Evolutionary conservation across 2,797 vertebrate genomes (phyloP).

Genomic region (Leucoraja ocellata): DNA sequence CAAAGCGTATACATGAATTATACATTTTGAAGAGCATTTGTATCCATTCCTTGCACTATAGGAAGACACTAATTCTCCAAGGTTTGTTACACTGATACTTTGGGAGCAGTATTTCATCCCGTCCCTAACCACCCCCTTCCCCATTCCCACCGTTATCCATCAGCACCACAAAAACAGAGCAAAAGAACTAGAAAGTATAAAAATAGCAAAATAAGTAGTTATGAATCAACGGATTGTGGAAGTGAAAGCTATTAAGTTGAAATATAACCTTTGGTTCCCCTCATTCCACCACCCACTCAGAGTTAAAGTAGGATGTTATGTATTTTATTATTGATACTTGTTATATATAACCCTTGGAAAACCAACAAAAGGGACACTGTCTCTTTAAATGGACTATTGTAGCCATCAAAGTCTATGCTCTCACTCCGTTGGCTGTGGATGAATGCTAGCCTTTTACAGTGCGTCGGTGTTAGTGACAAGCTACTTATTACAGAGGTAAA

Average conservation of each 20-base stretch:
- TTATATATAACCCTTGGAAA: not conserved
- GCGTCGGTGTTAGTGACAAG: constrained; percentile 74
- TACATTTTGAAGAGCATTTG: not conserved
- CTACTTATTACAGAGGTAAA: constrained; percentile 72
- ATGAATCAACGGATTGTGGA: not conserved
- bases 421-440: constrained; percentile 79
- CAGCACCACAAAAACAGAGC: not conserved
- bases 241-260: too few species aligned
- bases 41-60: not conserved
- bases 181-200: not conserved
- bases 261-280: not conserved
- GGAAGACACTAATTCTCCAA: not conserved
- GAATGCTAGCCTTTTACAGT: constrained; percentile 88
- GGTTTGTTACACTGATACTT: not conserved
- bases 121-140: too few species aligned
- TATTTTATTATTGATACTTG: constrained; percentile 25
- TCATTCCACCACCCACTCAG: not conserved
- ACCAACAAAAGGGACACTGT: constrained; percentile 86
- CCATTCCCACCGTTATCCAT: too few species aligned
- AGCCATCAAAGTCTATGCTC: constrained; percentile 72
- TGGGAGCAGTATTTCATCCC: not conserved
- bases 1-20: too few species aligned
- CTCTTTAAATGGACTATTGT: constrained; percentile 73
- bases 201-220: not conserved
- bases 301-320: constrained; percentile 13